Evolutionary conservation across 2,888 invertebrate species (phyloP).

Genomic region (Lasioglossum zephyrum): DNA sequence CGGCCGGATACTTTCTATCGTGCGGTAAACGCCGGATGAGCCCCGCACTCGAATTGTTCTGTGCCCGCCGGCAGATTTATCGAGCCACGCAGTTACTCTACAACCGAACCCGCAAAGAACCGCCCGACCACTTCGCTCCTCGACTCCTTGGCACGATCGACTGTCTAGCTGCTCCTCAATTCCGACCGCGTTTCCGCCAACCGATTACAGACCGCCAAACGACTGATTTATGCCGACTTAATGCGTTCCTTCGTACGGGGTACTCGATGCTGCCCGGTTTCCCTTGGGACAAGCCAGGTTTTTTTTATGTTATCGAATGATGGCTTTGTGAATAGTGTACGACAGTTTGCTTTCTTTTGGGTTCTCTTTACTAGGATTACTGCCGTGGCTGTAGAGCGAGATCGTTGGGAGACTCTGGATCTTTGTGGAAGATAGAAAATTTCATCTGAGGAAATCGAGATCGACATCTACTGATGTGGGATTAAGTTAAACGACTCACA

Average conservation of each 20-base stretch:
- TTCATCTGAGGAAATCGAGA: too few species aligned
- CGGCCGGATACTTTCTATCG: slow-evolving; percentile 71
- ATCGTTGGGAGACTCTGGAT: too few species aligned
- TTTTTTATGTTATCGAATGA: neutral
- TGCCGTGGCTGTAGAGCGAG: neutral
- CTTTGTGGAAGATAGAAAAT: too few species aligned
- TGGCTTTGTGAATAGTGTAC: neutral
- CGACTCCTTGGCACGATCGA: slow-evolving; percentile 45
- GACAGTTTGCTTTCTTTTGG: neutral
- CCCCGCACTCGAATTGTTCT: slow-evolving; percentile 63
- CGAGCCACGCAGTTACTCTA: slow-evolving; percentile 35
- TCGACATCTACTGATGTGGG: too few species aligned
- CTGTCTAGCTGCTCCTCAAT: slow-evolving; percentile 40
- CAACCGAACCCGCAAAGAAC: slow-evolving; percentile 12
- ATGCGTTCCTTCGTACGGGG: neutral
- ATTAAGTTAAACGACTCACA: too few species aligned
- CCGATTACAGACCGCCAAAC: slow-evolving; percentile 44
- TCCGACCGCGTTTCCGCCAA: slow-evolving; percentile 24
- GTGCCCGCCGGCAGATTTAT: slow-evolving; percentile 72
- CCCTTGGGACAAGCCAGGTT: neutral
- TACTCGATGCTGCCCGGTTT: neutral
- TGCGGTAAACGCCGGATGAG: slow-evolving; percentile 74
- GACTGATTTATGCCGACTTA: slow-evolving; percentile 44
- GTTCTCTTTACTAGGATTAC: neutral
- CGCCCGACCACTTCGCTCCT: slow-evolving; percentile 16